Evolutionary conservation across 2,113 vertebrate species (phyloP).

Genomic region (Piaya cayana): DNA sequence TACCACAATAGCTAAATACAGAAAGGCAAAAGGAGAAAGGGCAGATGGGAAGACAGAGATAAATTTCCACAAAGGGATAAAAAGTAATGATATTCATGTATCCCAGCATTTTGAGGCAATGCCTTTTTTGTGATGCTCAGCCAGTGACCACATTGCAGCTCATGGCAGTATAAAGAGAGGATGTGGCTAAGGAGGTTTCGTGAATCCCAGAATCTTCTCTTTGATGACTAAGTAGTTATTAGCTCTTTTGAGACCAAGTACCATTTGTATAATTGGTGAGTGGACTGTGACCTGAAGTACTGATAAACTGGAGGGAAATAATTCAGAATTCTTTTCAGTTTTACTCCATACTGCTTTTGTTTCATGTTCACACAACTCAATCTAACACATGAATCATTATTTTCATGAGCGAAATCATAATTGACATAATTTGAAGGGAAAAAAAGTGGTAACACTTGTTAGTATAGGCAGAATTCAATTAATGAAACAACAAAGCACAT

Average conservation of each 20-base stretch:
- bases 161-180: neutral
- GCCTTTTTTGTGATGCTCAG: neutral
- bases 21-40: neutral
- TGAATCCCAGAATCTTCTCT: constrained; percentile 11
- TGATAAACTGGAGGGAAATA: constrained; percentile 45
- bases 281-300: constrained; percentile 48
- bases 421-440: constrained; percentile 42
- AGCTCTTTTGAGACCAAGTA: neutral
- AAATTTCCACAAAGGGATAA: neutral
- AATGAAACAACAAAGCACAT: constrained; percentile 27
- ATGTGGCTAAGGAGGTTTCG: neutral
- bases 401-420: constrained; percentile 38
- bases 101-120: neutral
- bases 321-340: constrained; percentile 42
- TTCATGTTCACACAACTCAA: constrained; percentile 49
- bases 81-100: fast-evolving
- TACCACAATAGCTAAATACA: neutral
- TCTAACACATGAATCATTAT: constrained; percentile 38
- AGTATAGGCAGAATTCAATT: constrained; percentile 59
- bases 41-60: neutral
- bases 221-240: constrained; percentile 52
- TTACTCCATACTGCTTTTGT: constrained; percentile 44
- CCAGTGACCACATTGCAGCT: neutral
- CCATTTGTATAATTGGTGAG: constrained; percentile 52
- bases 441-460: neutral